phyloP scores from a whole-genome alignment of 37 sponge, comb jelly and placozoan species.

The Axinella damicornis region DNA sequence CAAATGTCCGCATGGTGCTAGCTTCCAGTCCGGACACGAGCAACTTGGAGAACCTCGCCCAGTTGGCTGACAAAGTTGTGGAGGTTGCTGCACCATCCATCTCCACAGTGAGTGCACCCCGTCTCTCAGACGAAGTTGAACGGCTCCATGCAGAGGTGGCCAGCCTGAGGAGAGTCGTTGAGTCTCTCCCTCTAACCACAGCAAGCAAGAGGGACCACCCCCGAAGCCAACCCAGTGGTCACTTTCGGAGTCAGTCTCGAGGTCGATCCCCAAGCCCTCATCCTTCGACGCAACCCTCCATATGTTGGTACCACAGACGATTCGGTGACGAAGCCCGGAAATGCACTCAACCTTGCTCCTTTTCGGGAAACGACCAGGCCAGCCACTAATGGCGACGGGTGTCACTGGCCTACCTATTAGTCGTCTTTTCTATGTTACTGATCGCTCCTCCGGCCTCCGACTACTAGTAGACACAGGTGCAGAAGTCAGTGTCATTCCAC shows the following conservation, averaged over 20 bases:
- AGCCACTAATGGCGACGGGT: conserved; percentile 59
- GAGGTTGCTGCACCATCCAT: conserved; percentile 55
- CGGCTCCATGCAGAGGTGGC: conserved; percentile 29
- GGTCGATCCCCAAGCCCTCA: not conserved
- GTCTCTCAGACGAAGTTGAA: conserved; percentile 14
- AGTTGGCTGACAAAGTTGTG: conserved; percentile 52
- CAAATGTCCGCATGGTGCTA: conserved; percentile 63
- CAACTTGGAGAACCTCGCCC: conserved; percentile 40
- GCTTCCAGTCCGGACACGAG: conserved; percentile 29
- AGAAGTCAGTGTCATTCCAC: too few relatives aligned
- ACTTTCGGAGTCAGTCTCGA: too few relatives aligned
- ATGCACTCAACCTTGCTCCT: conserved; percentile 52
- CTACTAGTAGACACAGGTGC: conserved; percentile 70
- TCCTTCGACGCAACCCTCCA: not conserved
- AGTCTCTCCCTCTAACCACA: not conserved
- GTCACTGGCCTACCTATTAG: conserved; percentile 59
- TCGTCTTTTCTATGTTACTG: conserved; percentile 64
- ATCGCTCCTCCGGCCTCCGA: conserved; percentile 3
- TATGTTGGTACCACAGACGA: conserved; percentile 63
- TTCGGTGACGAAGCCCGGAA: conserved; percentile 63
- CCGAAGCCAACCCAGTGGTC: too few relatives aligned
- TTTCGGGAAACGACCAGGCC: conserved; percentile 64
- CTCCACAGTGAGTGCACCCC: conserved; percentile 5
- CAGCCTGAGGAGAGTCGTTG: conserved; percentile 1
- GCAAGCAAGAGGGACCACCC: too few relatives aligned